Base-by-base conservation (phyloP, 1,140 invertebrate species). In the Anadara kagoshimensis region DNA sequence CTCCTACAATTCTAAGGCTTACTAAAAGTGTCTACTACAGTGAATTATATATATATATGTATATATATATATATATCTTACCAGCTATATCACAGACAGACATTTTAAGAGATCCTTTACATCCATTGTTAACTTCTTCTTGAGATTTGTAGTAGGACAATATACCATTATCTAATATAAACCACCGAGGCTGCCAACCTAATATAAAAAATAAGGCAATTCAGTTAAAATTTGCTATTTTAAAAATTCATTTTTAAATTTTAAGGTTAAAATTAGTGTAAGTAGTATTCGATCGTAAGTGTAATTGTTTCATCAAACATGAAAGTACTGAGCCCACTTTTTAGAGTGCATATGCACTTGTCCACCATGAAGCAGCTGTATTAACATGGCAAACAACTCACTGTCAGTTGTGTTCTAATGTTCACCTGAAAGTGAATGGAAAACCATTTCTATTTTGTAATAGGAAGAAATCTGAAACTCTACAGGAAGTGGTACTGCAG, bases 101-200 rank as follows among this genome's bases (percentile, higher is more conserved):
- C 78, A 96, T 92, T 90, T 94, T 95, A 63, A 95, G 92, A 47
- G 94, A 95, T 16, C 94, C 94, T 90, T 95, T 95, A 87, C 94
- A 95, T 7, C 94, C 94, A 90, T 94, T 93, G 85, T 92, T 93
- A 3, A 94, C 94, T 90, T 95, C 94, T 77, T 95, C 94, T 84
- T 94, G 92, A 5, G 94, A 94, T 87, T 94, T 94, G 86, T 95
- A 95, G 87, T 95, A 95, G 1, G 94, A 94, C 79, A 95, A 85
- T 59, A 94, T 92, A 45, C 94, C 94, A 90, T 95, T 93, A 80
- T 95, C 93, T 78, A 95, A 89, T 56, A 95, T 91, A 91, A 95
- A 95, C 94, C 94, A 95, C 84, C 94, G 91, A 24, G 94, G 94
- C 88, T 95, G 94, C 94, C 94, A 95, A 73, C 94, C 94, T 95